Evolutionary conservation across 2,888 invertebrate genomes (phyloP).

Genomic region (Cloeon dipterum): DNA sequence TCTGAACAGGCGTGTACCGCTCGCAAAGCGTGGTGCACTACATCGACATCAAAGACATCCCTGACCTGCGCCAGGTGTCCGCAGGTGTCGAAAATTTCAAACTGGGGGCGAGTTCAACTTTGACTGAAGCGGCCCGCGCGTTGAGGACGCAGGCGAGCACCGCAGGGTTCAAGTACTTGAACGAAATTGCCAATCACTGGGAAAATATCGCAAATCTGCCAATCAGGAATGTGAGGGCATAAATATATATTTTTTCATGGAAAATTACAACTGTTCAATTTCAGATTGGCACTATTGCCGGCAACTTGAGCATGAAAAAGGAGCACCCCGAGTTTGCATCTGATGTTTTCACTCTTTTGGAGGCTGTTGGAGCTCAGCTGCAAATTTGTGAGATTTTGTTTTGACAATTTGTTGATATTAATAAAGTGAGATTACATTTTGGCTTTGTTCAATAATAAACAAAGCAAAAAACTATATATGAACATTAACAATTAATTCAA

Average conservation of each 20-base stretch:
- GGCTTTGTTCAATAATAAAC: not conserved
- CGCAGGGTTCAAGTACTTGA: too few species aligned
- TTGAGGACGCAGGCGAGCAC: too few species aligned
- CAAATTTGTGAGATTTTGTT: slow-evolving; percentile 10
- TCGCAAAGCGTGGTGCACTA: slow-evolving; percentile 24
- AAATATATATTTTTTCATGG: too few species aligned
- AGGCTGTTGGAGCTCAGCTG: slow-evolving; percentile 14
- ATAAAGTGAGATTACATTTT: too few species aligned
- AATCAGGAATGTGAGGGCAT: slow-evolving; percentile 20
- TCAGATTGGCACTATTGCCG: slow-evolving; percentile 33
- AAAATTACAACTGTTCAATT: too few species aligned
- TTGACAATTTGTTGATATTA: not conserved
- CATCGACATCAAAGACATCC: slow-evolving; percentile 35
- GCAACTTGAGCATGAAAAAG: slow-evolving; percentile 46
- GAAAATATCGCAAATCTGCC: slow-evolving; percentile 17
- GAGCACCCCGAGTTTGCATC: slow-evolving; percentile 41
- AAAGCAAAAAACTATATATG: too few species aligned
- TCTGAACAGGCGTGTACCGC: slow-evolving; percentile 22
- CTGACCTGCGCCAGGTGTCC: slow-evolving; percentile 24
- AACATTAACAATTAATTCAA: too few species aligned
- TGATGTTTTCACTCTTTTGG: slow-evolving; percentile 36
- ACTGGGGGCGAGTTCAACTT: too few species aligned
- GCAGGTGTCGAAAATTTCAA: slow-evolving; percentile 15
- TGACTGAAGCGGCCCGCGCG: too few species aligned
- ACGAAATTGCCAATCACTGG: slow-evolving; percentile 17